Base-by-base conservation (phyloP, 1,140 invertebrate species). In the Aethina tumida region DNA sequence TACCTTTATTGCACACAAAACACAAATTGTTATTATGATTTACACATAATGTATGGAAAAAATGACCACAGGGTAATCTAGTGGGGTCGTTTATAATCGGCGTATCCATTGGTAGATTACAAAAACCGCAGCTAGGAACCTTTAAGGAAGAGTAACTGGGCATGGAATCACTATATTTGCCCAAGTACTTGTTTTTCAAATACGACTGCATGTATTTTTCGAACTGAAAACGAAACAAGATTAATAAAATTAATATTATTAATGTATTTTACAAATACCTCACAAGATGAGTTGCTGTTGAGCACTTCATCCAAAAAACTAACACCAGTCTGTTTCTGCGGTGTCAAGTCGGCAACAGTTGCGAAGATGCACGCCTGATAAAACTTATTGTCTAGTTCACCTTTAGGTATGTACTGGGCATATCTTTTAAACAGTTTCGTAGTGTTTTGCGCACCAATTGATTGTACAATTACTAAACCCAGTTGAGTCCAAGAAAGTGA, bases 401-500 rank as follows among this genome's bases (percentile, higher is more conserved):
- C 42, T 29, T 55, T 52, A 21, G 61, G 55, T 47, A 67, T 62
- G 39, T 43, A 33, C 16, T 52, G 27, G 9, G 57, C 31, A 43
- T 64, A 59, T 18, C 57, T 50, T 33, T 45, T 43, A 16, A 67
- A 43, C 24, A 65, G 44, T 20, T 48, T 42, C 15, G 57, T 31
- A 0, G 60, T 49, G 41, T 47, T 47, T 27, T 48, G 35, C 3
- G 50, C 35, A 19, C 56, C 57, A 28, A 67, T 51, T 10, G 53
- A 56, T 45, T 62, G 49, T n/a, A 66, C 28, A 39, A 61, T 53
- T 2, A 51, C 28, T 22, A 44, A 41, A 8, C 49, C 51, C 21
- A 65, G 44, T 12, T 56, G 38, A 16, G 49, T 59, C 65, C 65
- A 67, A 7, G 46, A 24, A 5, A 62, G 30, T n/a, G 40, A 16